phyloP scores from a whole-genome alignment of 2,888 invertebrate genomes.

The Lutraria lutraria region DNA sequence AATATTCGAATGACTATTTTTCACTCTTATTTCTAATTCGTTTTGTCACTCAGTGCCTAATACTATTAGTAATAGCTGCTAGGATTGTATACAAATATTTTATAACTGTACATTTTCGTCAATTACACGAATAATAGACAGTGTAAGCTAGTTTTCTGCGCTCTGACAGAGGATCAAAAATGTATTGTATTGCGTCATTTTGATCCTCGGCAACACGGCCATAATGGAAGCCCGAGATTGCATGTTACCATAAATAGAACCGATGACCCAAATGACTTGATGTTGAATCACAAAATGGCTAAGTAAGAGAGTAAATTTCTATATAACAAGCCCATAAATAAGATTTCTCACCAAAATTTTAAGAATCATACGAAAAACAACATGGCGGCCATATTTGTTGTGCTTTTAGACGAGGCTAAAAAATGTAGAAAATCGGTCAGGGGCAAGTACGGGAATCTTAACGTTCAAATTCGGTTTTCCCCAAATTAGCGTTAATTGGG shows the following conservation, averaged over 20 bases:
- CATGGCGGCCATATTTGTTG: conserved; percentile 72
- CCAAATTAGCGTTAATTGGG: background rate
- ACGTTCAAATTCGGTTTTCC: background rate
- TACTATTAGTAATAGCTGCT: too few species aligned
- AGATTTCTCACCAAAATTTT: conserved; percentile 33
- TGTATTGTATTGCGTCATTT: conserved; percentile 44
- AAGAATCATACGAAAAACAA: conserved; percentile 57
- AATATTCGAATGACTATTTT: too few species aligned
- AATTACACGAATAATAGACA: too few species aligned
- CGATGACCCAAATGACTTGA: conserved; percentile 29
- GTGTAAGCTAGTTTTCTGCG: too few species aligned
- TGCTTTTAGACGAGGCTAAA: conserved; percentile 53
- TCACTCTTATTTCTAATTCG: too few species aligned
- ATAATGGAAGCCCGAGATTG: conserved; percentile 38
- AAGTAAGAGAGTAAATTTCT: background rate
- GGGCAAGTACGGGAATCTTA: background rate
- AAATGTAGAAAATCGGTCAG: conserved; percentile 49
- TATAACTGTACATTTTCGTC: too few species aligned
- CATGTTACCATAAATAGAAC: conserved; percentile 62
- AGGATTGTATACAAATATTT: too few species aligned
- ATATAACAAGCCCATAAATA: background rate
- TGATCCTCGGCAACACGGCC: conserved; percentile 28
- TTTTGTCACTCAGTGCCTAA: too few species aligned
- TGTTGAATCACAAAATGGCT: background rate
- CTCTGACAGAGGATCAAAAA: background rate